These are phyloP conservation scores for Oreortyx pictus DNA, from an alignment of 2,797 vertebrate species.

Conservation along the genomic window DNA sequence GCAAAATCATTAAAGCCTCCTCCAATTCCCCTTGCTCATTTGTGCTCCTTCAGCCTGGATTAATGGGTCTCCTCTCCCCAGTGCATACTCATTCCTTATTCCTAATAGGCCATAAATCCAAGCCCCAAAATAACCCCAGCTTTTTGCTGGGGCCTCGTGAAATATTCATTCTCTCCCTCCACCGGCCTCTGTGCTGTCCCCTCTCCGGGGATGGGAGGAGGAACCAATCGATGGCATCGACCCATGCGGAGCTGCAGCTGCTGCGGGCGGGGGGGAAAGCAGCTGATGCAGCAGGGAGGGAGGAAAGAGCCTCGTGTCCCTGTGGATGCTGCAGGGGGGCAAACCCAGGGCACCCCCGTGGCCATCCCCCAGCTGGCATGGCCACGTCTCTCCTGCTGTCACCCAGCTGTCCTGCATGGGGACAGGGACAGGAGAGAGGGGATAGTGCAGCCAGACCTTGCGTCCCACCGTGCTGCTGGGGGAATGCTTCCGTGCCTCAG, in stretches of 20 bases:
- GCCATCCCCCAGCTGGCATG: neutral
- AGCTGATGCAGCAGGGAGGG: constrained; percentile 40
- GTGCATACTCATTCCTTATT: constrained; percentile 60
- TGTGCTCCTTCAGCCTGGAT: constrained; percentile 50
- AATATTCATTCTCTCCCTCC: constrained; percentile 66
- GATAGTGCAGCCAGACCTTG: neutral
- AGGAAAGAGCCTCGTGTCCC: neutral
- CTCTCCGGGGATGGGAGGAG: constrained; percentile 37
- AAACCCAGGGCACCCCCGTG: neutral
- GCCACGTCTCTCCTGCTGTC: neutral
- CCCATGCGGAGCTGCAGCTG: constrained; percentile 34
- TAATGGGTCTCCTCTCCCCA: constrained; percentile 49
- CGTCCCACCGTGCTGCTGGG: neutral
- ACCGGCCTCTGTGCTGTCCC: neutral
- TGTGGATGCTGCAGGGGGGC: neutral
- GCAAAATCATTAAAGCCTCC: constrained; percentile 39
- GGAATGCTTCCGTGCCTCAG: neutral
- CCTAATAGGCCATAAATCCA: constrained; percentile 71
- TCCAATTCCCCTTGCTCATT: constrained; percentile 43
- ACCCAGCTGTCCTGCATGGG: neutral
- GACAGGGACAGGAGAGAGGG: rapidly evolving
- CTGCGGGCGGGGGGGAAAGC: neutral
- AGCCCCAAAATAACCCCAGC: constrained; percentile 66
- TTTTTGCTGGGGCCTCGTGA: constrained; percentile 54
- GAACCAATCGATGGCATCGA: constrained; percentile 64